Base-by-base conservation (phyloP, 1,140 invertebrate genomes). In the Meloidogyne hapla region DNA sequence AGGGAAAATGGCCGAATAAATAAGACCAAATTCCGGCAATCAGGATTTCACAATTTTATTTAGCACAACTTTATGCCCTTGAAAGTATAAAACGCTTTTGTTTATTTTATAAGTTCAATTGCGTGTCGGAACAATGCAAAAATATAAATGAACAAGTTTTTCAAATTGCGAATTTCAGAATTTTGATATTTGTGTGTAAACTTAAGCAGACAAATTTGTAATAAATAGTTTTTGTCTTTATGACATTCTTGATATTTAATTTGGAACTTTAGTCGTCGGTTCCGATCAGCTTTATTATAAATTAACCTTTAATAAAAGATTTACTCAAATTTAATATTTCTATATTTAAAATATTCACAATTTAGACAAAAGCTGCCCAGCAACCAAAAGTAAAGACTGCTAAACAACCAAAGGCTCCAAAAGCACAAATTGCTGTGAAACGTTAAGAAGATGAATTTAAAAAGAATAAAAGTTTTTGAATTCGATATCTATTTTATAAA, bases 391-490 rank as follows among this genome's bases (percentile, higher is more conserved):
- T 62, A 8, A 81, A 82, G 75, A 71, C 77, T 45, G 13, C 82
- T 25, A 83, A 83, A 73, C 28, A 69, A 28, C 71, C 73, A 18
- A 86, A 86, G 74, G 77, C 81, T 23, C 79, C 45, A 13, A 61
- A 66, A 33, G 82, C 79, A 80, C 80, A 78, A 56, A 85, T 86
- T 67, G 85, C 85, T 56, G 85, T 85, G 63, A 86, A 86, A 75
- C 84, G 85, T 61, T 86, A 86, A 77, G 40, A 25, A 5, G n/a
- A n/a, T n/a, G n/a, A n/a, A 28, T 12, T 45, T 26, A 12, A 40
- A 40, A 69, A 69, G 28, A n/a, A n/a, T 2, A 28, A 26, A 69
- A 42, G 13, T 48, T 48, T 18, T 33, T 33, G 4, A 6, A 6
- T 56, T n/a, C n/a, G n/a, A 56, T 56, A 56, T 56, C 18, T 6